phyloP scores from a whole-genome alignment of 2,113 vertebrate species.

The Pteronura brasiliensis region DNA sequence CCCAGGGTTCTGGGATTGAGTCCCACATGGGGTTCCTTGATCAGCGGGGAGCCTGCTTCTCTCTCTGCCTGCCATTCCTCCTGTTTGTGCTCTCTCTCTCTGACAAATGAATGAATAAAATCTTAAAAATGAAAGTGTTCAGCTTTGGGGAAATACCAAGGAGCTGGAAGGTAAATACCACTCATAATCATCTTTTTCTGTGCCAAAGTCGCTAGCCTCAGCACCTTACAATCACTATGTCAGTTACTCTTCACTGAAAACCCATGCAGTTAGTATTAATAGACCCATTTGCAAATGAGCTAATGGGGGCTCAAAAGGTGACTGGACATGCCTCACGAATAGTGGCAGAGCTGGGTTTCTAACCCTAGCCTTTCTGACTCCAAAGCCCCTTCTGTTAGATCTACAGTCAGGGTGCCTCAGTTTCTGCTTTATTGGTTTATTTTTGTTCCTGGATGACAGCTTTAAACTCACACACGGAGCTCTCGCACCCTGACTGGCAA shows the following conservation, averaged over 20 bases:
- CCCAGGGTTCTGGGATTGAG: neutral
- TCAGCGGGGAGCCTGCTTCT: neutral
- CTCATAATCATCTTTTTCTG: neutral
- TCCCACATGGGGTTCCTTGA: neutral
- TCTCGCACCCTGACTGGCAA: constrained; percentile 56
- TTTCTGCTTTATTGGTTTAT: constrained; percentile 51
- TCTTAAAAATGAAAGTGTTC: neutral
- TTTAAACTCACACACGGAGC: constrained; percentile 18
- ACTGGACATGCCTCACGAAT: fast-evolving
- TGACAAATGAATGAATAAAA: neutral
- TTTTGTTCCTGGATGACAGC: constrained; percentile 62
- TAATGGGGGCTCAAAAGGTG: neutral
- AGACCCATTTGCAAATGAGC: neutral
- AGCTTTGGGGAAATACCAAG: neutral
- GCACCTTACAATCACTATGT: neutral
- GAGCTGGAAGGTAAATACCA: neutral
- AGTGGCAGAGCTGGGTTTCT: neutral
- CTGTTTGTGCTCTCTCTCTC: neutral
- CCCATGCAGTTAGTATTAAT: neutral
- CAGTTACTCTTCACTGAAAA: neutral
- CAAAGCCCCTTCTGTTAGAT: neutral
- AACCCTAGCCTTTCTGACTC: neutral
- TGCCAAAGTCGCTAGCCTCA: neutral
- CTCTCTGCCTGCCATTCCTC: neutral
- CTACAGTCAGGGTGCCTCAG: neutral